Base-by-base conservation (phyloP, 2,797 vertebrate genomes). In the Bryconaethiops microstoma region DNA sequence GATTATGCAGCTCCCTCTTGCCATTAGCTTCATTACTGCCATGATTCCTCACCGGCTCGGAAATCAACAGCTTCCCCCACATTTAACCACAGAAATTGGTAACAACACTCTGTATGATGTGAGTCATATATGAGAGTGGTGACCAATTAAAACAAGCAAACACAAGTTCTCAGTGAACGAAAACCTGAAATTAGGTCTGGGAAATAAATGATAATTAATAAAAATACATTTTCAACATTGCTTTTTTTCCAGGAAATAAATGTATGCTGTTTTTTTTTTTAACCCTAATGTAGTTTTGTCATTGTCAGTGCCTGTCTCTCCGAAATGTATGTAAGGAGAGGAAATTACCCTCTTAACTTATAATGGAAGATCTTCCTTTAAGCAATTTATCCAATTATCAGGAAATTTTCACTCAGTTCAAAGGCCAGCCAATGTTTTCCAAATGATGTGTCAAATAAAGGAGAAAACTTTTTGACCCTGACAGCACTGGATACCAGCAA, bases 21-120 rank as follows among this genome's bases (percentile, higher is more conserved):
- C 29, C 23, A 80, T 76, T 81, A 81, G 62, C 60, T 74, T 83
- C 50, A 77, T 83, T 85, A 79, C 68, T 5, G 17, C 63, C 45
- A 68, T 13, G 52, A 9, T 76, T 84, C 75, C 68, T 55, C 54
- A 62, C 62, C 21, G 52, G 29, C 62, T 76, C 9, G 7, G 71
- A 76, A 82, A 74, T 78, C 67, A 45, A 71, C 55, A 75, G 14
- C 79, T 71, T 78, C 75, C 8, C 65, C 62, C 25, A 70, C 57
- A 68, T 60, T 63, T 45, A 77, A 68, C 48, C 57, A 60, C 45
- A 69, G 35, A 17, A n/a, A 73, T 69, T 35, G 45, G 17, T 69
- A 84, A 42, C 17, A 40, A 19, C 12, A 17, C 76, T 69, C 12
- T 16, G 64, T 45, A 42, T 68, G 63, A 19, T 40, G 0, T 45